Base-by-base conservation (phyloP, 2,888 invertebrate species). In the Eupithecia inturbata region DNA sequence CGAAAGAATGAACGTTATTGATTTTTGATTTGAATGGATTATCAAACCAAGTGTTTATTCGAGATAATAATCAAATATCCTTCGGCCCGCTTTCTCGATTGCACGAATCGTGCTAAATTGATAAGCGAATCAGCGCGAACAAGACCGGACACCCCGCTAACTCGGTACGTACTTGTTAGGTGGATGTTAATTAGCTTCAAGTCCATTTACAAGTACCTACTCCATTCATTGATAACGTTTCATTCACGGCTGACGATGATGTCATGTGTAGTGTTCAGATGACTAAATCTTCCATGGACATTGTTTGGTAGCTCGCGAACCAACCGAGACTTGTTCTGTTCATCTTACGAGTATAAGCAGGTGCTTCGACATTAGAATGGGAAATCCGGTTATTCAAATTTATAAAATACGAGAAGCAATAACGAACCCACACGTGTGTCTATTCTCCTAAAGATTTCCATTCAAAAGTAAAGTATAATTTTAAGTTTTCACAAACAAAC, bases 171-270 rank as follows among this genome's bases (percentile, higher is more conserved):
- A 80, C 78, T 77, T 76, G 77, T 76, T 70, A 67, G 66, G 49
- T 67, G 41, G 68, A 75, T 79, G 80, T 79, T 81, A 82, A 86
- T 83, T 82, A 75, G 78, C 81, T 81, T 79, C 79, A 83, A 83
- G 83, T 84, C 81, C 78, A 78, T 83, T 84, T 81, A 79, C 70
- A 71, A 68, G 66, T 62, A 68, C 33, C 63, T 19, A n/a, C 78
- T 84, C 82, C 85, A 88, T 87, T 66, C 87, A 88, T 88, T 87
- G 84, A 85, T 84, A 83, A 84, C 83, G 76, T 82, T 82, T 81
- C 84, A 84, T 85, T 88, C 83, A 86, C 39, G 60, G 67, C 64
- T 68, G 63, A 73, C 53, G 66, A 33, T 70, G 70, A 70, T 73
- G 70, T 67, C 39, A 70, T 73, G 33, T 62, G 49, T 60, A 70